Conservation (phyloP, 1,140 invertebrate species). For the Patella vulgata region DNA sequence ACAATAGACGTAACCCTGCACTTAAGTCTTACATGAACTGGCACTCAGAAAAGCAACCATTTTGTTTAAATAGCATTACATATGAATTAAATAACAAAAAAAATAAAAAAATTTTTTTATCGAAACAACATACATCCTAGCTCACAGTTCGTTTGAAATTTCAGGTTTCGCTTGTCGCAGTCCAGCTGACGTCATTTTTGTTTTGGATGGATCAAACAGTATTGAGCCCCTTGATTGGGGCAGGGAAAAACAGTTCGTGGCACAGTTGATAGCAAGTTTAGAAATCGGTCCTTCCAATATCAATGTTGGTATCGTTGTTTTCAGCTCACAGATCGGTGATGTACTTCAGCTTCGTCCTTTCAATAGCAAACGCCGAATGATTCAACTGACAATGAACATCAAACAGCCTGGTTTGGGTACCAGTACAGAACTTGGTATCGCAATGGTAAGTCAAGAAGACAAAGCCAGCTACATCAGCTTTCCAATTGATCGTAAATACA, state of each 20-base stretch:
- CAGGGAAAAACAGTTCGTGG: constrained; percentile 32
- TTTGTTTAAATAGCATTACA: too few species aligned
- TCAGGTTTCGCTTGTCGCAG: constrained; percentile 36
- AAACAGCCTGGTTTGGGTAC: constrained; percentile 36
- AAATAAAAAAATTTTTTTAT: too few species aligned
- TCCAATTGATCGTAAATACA: too few species aligned
- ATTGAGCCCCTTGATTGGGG: constrained; percentile 36
- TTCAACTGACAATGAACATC: constrained; percentile 18
- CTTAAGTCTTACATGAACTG: too few species aligned
- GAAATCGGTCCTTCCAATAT: constrained; percentile 35
- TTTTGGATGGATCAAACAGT: constrained; percentile 52
- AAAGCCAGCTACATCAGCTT: too few species aligned
- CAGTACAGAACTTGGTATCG: constrained; percentile 41
- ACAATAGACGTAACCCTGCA: too few species aligned
- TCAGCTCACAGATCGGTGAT: constrained; percentile 42
- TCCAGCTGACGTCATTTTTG: constrained; percentile 46
- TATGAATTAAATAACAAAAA: too few species aligned
- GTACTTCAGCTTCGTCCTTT: constrained; percentile 34
- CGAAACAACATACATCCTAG: too few species aligned
- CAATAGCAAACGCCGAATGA: constrained; percentile 24
- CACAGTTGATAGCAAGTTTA: constrained; percentile 39
- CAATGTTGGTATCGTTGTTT: constrained; percentile 47
- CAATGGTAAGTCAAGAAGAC: constrained; percentile 31
- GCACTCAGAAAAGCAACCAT: too few species aligned
- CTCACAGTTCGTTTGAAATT: too few species aligned